Evolutionary conservation across 1,140 invertebrate species (phyloP).

Genomic region (Diorhabda elongata): DNA sequence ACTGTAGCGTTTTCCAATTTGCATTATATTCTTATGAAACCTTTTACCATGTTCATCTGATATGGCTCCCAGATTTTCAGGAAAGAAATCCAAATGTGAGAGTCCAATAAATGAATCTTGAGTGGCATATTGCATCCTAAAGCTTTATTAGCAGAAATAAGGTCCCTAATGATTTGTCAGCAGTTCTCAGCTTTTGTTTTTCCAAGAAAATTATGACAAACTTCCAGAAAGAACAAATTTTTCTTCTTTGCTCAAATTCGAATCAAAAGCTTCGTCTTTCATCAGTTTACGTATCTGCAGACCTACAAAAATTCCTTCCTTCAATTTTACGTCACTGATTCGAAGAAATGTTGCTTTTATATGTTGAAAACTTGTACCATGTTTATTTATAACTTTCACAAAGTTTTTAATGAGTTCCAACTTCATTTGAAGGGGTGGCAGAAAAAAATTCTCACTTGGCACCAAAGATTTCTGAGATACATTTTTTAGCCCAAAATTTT

Average conservation of each 20-base stretch:
- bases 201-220: not conserved
- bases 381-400: slow-evolving; percentile 42
- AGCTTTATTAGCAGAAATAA: slow-evolving; percentile 26
- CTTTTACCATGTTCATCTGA: slow-evolving; percentile 43
- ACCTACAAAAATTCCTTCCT: slow-evolving; percentile 42
- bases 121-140: slow-evolving; percentile 36
- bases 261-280: slow-evolving; percentile 23
- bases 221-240: slow-evolving; percentile 1
- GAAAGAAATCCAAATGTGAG: slow-evolving; percentile 42
- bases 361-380: slow-evolving; percentile 40
- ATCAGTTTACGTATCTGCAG: slow-evolving; percentile 35
- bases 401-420: slow-evolving; percentile 45
- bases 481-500: slow-evolving; percentile 29
- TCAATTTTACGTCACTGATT: slow-evolving; percentile 39
- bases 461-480: slow-evolving; percentile 26
- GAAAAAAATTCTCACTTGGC: too few relatives aligned
- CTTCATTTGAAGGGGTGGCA: too few relatives aligned
- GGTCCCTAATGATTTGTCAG: slow-evolving; percentile 26
- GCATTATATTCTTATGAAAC: slow-evolving; percentile 43
- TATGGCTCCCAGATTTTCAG: slow-evolving; percentile 34
- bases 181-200: slow-evolving; percentile 30
- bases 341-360: slow-evolving; percentile 38
- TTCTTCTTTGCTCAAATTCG: slow-evolving; percentile 23
- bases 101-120: slow-evolving; percentile 44
- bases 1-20: slow-evolving; percentile 38